A percentile compares a stretch with the other conserved stretches of the same genome.
These are phyloP conservation scores for Alviniconcha marisindica DNA, from an alignment of 1,140 invertebrate genomes.

Conservation along the genomic window DNA sequence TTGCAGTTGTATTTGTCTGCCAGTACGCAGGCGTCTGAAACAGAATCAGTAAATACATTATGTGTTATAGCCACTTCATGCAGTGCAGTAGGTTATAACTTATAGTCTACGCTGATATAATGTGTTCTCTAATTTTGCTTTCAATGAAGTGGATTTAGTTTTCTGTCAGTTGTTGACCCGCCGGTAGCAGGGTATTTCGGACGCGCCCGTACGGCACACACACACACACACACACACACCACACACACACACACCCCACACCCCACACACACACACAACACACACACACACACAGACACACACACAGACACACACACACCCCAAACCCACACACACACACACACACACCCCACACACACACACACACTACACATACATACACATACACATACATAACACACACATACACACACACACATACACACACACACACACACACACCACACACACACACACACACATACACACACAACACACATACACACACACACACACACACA, in stretches of 20 bases:
- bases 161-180: too few species aligned
- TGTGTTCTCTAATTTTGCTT: too few species aligned
- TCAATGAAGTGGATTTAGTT: too few species aligned
- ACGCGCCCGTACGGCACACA: neutral
- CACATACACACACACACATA: neutral
- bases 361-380: neutral
- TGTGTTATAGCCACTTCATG: too few species aligned
- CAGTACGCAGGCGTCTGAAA: slow-evolving; percentile 72
- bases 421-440: too few species aligned
- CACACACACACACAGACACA: neutral
- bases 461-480: too few species aligned
- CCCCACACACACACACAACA: neutral
- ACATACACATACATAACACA: neutral
- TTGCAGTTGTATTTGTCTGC: slow-evolving; percentile 86
- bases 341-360: neutral
- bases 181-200: too few species aligned
- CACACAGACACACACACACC: neutral
- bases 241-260: neutral
- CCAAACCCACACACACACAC: neutral
- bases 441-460: too few species aligned
- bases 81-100: neutral
- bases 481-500: too few species aligned
- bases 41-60: too few species aligned
- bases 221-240: neutral
- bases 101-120: too few species aligned